Conservation (phyloP, 2,113 vertebrate genomes). For the Falcunculus frontatus region DNA sequence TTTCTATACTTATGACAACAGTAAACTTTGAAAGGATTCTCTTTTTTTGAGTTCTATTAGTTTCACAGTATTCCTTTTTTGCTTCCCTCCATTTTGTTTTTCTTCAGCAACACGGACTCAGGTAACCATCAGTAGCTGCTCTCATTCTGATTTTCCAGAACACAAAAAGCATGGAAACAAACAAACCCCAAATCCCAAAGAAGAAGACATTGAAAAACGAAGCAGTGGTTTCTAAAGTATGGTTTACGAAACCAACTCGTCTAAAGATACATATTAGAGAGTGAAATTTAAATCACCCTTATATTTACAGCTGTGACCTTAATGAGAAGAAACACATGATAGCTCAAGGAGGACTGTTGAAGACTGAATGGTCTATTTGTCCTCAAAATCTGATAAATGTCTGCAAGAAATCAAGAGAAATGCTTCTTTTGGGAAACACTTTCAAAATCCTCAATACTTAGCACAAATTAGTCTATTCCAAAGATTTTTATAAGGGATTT, state of each 20-base stretch:
- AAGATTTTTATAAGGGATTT: not conserved
- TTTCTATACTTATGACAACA: not conserved
- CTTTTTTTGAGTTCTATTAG: not conserved
- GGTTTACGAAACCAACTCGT: not conserved
- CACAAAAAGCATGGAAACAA: not conserved
- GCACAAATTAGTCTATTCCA: not conserved
- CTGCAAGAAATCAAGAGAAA: not conserved
- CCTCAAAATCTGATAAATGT: not conserved
- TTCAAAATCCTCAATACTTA: not conserved
- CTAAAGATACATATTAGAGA: not conserved
- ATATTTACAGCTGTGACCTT: not conserved
- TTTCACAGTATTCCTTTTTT: not conserved
- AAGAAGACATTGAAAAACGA: not conserved
- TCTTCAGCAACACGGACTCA: not conserved
- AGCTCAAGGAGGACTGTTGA: not conserved
- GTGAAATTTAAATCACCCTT: not conserved
- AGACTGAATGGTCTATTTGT: not conserved
- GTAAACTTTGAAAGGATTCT: not conserved
- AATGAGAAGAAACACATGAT: not conserved
- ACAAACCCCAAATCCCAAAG: not conserved
- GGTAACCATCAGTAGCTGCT: not conserved
- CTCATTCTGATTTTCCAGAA: not conserved
- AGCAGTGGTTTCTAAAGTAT: not conserved
- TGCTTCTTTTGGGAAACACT: not conserved
- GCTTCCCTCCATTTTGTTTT: not conserved